Conservation (phyloP, 2,113 vertebrate genomes). For the Stegastes partitus region DNA sequence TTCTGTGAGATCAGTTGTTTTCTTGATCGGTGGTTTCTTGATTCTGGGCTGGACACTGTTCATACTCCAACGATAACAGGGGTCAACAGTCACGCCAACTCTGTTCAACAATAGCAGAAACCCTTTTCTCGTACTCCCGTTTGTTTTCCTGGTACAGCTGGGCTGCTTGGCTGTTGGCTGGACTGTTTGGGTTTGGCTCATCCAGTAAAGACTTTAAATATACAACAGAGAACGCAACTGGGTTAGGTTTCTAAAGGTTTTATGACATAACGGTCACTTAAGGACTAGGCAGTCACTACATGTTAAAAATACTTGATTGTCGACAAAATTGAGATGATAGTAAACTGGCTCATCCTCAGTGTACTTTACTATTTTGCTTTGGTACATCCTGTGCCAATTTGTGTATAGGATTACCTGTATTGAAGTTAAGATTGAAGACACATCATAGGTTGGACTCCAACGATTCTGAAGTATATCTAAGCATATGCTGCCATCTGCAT, state of each 20-base stretch:
- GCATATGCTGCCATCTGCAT: slow-evolving; percentile 99
- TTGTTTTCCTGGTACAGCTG: slow-evolving; percentile 99
- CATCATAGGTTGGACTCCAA: slow-evolving; percentile 99
- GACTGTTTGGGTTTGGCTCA: slow-evolving; percentile 98
- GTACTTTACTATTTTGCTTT: neutral
- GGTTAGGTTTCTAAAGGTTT: slow-evolving; percentile 17
- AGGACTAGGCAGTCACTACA: neutral
- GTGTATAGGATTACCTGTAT: slow-evolving; percentile 90
- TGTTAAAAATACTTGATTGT: too few relatives aligned
- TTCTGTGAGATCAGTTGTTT: slow-evolving; percentile 66
- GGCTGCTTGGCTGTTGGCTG: slow-evolving; percentile 98
- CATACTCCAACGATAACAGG: slow-evolving; percentile 79
- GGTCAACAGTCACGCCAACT: slow-evolving; percentile 99
- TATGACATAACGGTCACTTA: neutral
- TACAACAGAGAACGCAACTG: slow-evolving; percentile 30
- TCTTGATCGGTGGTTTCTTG: slow-evolving; percentile 81
- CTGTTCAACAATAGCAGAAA: slow-evolving; percentile 99
- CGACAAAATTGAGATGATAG: neutral
- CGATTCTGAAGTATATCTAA: slow-evolving; percentile 99
- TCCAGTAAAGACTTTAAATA: slow-evolving; percentile 94
- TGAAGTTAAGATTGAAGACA: slow-evolving; percentile 99
- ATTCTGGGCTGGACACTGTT: slow-evolving; percentile 90
- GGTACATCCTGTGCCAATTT: neutral
- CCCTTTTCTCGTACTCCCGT: slow-evolving; percentile 97
- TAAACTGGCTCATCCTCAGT: neutral